These are phyloP conservation scores for Drosophila nigromelanica DNA, from an alignment of 1,140 invertebrate species.

Conservation along the genomic window DNA sequence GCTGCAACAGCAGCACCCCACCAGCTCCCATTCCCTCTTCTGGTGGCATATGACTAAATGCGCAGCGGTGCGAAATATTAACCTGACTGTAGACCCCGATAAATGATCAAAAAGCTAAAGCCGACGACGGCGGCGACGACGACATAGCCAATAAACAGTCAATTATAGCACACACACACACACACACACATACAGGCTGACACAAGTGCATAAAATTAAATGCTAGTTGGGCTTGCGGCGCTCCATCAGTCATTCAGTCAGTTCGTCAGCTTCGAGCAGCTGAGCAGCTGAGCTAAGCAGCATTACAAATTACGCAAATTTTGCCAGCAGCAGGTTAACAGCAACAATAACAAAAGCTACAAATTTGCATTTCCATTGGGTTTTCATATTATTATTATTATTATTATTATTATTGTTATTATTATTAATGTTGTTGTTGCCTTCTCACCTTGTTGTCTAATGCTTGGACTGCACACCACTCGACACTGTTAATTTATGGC, in stretches of 20 bases:
- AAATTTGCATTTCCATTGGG: slow-evolving; percentile 50
- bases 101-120: slow-evolving; percentile 76
- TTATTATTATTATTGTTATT: slow-evolving; percentile 14
- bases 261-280: slow-evolving; percentile 44
- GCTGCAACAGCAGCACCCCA: not conserved
- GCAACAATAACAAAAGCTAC: slow-evolving; percentile 32
- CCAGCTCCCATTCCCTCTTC: not conserved
- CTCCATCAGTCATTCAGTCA: slow-evolving; percentile 49
- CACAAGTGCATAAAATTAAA: slow-evolving; percentile 76
- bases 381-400: slow-evolving; percentile 26
- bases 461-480: slow-evolving; percentile 27
- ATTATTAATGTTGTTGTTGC: slow-evolving; percentile 37
- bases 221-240: slow-evolving; percentile 53
- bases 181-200: slow-evolving; percentile 24
- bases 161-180: not conserved
- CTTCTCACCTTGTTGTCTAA: slow-evolving; percentile 70
- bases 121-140: slow-evolving; percentile 45
- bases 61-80: slow-evolving; percentile 61
- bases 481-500: slow-evolving; percentile 69
- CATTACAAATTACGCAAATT: slow-evolving; percentile 69
- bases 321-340: slow-evolving; percentile 57
- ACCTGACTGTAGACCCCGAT: slow-evolving; percentile 48
- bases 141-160: slow-evolving; percentile 61
- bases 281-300: slow-evolving; percentile 31
- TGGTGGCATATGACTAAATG: slow-evolving; percentile 60